phyloP scores from a whole-genome alignment of 2,888 invertebrate genomes.

The Mayetiola destructor region DNA sequence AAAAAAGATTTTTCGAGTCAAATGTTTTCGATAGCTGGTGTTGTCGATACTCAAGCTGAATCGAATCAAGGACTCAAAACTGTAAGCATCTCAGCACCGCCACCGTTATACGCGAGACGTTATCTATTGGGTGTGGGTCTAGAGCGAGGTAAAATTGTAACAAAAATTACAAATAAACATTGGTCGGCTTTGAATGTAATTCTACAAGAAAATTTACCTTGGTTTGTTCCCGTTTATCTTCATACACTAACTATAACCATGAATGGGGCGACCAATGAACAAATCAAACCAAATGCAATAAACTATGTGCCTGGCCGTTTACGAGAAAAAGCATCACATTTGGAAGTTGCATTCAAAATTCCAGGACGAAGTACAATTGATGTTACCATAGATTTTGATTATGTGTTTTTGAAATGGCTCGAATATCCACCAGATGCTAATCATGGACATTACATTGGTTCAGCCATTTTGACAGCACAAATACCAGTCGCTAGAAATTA shows the following conservation, averaged over 20 bases:
- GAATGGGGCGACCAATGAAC: constrained; percentile 44
- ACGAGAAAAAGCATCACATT: constrained; percentile 67
- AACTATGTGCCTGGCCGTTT: constrained; percentile 66
- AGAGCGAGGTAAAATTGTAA: constrained; percentile 78
- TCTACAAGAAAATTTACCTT: constrained; percentile 79
- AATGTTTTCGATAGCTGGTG: constrained; percentile 55
- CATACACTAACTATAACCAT: constrained; percentile 61
- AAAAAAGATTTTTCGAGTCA: constrained; percentile 35
- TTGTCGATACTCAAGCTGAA: constrained; percentile 21
- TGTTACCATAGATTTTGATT: constrained; percentile 80
- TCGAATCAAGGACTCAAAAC: constrained; percentile 26
- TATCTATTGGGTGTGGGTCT: constrained; percentile 82
- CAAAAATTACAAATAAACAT: constrained; percentile 68
- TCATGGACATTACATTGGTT: constrained; percentile 92
- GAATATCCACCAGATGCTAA: constrained; percentile 99
- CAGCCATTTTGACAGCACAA: constrained; percentile 66
- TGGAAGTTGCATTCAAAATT: constrained; percentile 68
- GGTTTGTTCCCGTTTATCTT: constrained; percentile 79
- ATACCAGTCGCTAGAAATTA: constrained; percentile 67
- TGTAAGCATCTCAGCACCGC: constrained; percentile 33
- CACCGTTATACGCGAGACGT: constrained; percentile 60
- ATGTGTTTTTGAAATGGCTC: constrained; percentile 93
- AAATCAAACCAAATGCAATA: constrained; percentile 42
- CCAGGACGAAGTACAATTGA: constrained; percentile 68
- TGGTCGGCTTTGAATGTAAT: constrained; percentile 61